Evolutionary conservation across 1,140 invertebrate genomes (phyloP).

Genomic region (Rhizoglyphus robini): DNA sequence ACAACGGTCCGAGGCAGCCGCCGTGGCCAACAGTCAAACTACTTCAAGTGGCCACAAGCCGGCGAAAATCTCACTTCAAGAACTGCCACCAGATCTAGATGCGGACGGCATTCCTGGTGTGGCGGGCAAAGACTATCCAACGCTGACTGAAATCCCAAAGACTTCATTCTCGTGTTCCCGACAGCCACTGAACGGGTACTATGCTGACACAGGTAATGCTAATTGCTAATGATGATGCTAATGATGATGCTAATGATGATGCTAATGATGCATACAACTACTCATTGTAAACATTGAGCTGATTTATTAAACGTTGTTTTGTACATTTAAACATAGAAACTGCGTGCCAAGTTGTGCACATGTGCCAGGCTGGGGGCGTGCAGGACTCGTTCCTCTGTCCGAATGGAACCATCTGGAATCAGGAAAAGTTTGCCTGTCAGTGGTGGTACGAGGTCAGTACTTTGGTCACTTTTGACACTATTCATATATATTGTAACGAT

Average conservation of each 20-base stretch:
- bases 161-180: slow-evolving; percentile 32
- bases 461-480: background rate
- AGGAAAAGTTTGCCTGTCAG: slow-evolving; percentile 40
- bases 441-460: slow-evolving; percentile 36
- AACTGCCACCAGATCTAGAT: slow-evolving; percentile 21
- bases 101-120: slow-evolving; percentile 27
- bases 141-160: slow-evolving; percentile 26
- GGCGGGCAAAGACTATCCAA: slow-evolving; percentile 27
- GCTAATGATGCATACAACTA: too few species aligned
- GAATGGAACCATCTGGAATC: slow-evolving; percentile 42
- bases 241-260: background rate
- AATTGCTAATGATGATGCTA: background rate
- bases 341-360: slow-evolving; percentile 60
- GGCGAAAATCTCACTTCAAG: slow-evolving; percentile 5
- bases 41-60: background rate
- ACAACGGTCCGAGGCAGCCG: background rate
- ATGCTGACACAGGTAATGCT: slow-evolving; percentile 31
- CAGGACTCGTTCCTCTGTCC: slow-evolving; percentile 42
- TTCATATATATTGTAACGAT: background rate
- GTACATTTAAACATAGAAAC: slow-evolving; percentile 49
- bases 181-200: slow-evolving; percentile 30
- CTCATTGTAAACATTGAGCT: too few species aligned
- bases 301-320: slow-evolving; percentile 7
- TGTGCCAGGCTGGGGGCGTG: slow-evolving; percentile 40
- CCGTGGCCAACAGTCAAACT: background rate